Conservation (phyloP, 1,140 invertebrate species). For the Drosophila persimilis region DNA sequence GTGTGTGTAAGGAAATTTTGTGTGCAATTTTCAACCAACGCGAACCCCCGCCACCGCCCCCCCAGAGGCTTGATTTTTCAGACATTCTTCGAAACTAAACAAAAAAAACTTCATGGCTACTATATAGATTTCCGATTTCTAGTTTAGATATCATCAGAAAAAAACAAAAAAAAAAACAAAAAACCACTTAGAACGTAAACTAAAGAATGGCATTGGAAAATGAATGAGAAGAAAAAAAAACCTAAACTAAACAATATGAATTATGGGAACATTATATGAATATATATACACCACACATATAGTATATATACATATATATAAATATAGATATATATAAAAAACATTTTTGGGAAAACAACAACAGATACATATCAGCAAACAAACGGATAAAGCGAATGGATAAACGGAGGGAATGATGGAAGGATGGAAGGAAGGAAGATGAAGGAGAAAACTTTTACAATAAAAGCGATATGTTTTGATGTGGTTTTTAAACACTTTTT, state of each 20-base stretch:
- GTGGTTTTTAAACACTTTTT: constrained; percentile 70
- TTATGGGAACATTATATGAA: constrained; percentile 82
- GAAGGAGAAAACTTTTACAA: constrained; percentile 55
- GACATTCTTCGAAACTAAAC: constrained; percentile 49
- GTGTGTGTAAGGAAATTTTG: constrained; percentile 28
- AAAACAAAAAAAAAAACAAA: constrained; percentile 6
- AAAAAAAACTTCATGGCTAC: constrained; percentile 51
- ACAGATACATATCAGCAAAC: constrained; percentile 82
- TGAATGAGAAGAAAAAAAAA: constrained; percentile 35
- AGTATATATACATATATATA: constrained; percentile 14
- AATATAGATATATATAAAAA: constrained; percentile 49
- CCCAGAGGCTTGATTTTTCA: constrained; percentile 46
- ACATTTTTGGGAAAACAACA: constrained; percentile 65
- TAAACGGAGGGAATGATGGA: constrained; percentile 33
- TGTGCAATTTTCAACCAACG: constrained; percentile 55
- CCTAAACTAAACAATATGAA: constrained; percentile 80
- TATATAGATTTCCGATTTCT: constrained; percentile 44
- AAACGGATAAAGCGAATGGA: constrained; percentile 43
- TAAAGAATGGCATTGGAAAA: constrained; percentile 52
- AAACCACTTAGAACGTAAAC: constrained; percentile 54
- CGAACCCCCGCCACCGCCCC: constrained; percentile 37
- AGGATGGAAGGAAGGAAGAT: constrained; percentile 12
- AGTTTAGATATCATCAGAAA: constrained; percentile 11
- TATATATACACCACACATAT: constrained; percentile 33
- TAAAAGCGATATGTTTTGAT: constrained; percentile 75